A percentile compares a stretch with the other conserved stretches of the same genome.
These are phyloP conservation scores for Aricia artaxerxes DNA, from an alignment of 2,888 invertebrate species.

Conservation along the genomic window DNA sequence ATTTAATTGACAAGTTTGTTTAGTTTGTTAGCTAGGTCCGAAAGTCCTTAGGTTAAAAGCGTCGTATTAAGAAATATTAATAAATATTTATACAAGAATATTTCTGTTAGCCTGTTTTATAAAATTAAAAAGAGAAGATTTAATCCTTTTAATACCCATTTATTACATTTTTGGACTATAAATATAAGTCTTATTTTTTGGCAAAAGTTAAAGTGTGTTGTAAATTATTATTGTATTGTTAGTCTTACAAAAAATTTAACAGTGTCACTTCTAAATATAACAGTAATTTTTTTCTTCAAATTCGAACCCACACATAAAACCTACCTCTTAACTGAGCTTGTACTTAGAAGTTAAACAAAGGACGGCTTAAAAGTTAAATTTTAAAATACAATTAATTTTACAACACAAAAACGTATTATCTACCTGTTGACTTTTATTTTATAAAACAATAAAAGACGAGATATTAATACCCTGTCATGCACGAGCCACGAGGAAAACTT, in stretches of 20 bases:
- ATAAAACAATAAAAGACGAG: not conserved
- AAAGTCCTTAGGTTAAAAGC: too few relatives aligned
- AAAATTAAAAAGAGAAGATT: not conserved
- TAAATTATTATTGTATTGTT: not conserved
- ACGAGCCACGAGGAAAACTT: not conserved
- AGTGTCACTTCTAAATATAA: not conserved
- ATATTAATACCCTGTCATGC: not conserved
- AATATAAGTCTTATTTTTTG: not conserved
- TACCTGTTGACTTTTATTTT: constrained; percentile 11
- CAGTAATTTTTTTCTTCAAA: not conserved
- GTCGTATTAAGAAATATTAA: too few relatives aligned
- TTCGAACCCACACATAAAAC: not conserved
- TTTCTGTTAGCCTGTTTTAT: not conserved
- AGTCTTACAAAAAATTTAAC: not conserved
- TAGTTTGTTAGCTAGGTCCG: too few relatives aligned
- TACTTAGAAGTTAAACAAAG: constrained; percentile 33
- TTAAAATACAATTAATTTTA: not conserved
- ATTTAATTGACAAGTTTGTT: too few relatives aligned
- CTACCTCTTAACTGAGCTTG: constrained; percentile 24
- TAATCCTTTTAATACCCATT: not conserved
- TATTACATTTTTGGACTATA: not conserved
- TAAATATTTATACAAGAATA: too few relatives aligned
- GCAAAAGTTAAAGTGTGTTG: not conserved
- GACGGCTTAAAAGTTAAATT: not conserved
- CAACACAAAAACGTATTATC: not conserved